Base-by-base conservation (phyloP, 1,140 invertebrate genomes). In the Ooceraea biroi region DNA sequence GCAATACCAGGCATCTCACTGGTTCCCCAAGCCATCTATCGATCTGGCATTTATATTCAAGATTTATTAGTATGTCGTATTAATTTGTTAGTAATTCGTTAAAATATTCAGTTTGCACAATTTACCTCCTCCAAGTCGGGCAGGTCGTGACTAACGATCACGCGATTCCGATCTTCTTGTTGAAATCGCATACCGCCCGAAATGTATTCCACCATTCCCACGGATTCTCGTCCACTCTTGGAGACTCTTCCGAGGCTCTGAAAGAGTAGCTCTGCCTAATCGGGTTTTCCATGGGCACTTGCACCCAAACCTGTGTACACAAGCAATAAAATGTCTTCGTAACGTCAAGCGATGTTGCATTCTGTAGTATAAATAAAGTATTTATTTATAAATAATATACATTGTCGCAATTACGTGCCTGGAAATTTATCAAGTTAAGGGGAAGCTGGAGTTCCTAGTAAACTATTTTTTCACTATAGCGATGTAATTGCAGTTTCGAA, bases 21-120 rank as follows among this genome's bases (percentile, higher is more conserved):
- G 98, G 98, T 95, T 99, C 99, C 7, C 98, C 98, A 17, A 98
- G 91, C 99, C 99, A 99, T 77, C 98, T 95, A 25, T 97, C 95
- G 19, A 99, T 94, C 85, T 96, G 94, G 22, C 19, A 44, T 77
- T 80, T 95, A 61, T 17, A 44, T 69, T 68, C 10, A 50, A 90
- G 84, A 88, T 22, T 84, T 60, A 17, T 84, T 71, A 60, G 52
- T 12, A 41, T 0, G 60, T 48, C 0, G 10, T 10, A 60, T 27
- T 22, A 3, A 48, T 69, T n/a, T 11, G 41, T 82, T 68, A 46
- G 10, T 44, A 57, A 74, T 36, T 36, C 7, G 36, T 36, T 36
- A 36, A 36, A 2, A 2, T 3, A 36, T 22, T 36, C 44, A 57
- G 27, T 58, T 27, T n/a, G n/a, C n/a, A 10, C 27, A 55, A 83